Conservation (phyloP, 2,888 invertebrate genomes). For the Cyaniris semiargus region DNA sequence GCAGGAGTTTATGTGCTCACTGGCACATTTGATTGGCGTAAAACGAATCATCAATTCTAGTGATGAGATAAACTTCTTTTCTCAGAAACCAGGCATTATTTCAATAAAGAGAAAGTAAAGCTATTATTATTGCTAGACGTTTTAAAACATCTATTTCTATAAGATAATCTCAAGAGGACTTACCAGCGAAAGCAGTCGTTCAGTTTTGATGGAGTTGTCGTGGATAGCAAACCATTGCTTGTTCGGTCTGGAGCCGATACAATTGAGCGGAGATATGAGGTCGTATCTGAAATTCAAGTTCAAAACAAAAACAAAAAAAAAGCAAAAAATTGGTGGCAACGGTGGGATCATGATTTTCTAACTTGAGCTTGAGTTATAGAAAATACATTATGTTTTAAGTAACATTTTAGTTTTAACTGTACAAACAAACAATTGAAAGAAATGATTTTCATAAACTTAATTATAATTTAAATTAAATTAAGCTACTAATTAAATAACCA, state of each 20-base stretch:
- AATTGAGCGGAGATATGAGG: conserved; percentile 88
- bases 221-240: conserved; percentile 96
- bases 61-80: too few relatives aligned
- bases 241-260: conserved; percentile 90
- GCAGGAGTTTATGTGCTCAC: too few relatives aligned
- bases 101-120: too few relatives aligned
- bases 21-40: too few relatives aligned
- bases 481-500: neutral
- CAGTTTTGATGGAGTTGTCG: conserved; percentile 89
- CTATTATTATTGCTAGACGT: too few relatives aligned
- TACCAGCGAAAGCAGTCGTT: conserved; percentile 86
- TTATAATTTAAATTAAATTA: neutral
- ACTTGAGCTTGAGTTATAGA: neutral
- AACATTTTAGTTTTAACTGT: too few relatives aligned
- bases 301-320: neutral
- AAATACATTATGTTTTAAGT: neutral
- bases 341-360: neutral
- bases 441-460: neutral
- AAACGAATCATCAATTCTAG: too few relatives aligned
- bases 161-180: conserved; percentile 36
- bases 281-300: conserved; percentile 81
- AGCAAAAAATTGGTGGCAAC: neutral
- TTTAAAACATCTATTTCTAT: too few relatives aligned
- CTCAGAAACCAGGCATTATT: too few relatives aligned
- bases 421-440: too few relatives aligned